Percentiles rank a stretch among this genome's conserved stretches.
These are phyloP conservation scores for Acanthurus lineatus DNA, from an alignment of 2,797 vertebrate genomes.

Conservation along the genomic window DNA sequence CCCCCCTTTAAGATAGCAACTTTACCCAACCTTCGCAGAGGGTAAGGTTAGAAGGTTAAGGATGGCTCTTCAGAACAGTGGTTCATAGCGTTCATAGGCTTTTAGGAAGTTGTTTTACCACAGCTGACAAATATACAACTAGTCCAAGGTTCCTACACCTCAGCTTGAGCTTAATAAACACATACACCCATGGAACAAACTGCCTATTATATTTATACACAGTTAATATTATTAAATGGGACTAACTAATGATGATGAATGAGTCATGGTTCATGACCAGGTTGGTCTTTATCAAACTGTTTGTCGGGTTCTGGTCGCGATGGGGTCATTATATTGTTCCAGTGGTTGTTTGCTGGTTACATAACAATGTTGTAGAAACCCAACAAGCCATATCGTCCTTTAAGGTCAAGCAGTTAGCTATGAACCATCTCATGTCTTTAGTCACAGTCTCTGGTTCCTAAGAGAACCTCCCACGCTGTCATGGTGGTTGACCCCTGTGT, in stretches of 20 bases:
- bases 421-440: conserved; percentile 56
- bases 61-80: too few relatives aligned
- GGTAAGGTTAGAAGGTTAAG: not conserved
- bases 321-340: conserved; percentile 44
- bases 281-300: conserved; percentile 6
- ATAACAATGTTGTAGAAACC: conserved; percentile 41
- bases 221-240: conserved; percentile 2
- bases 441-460: conserved; percentile 48
- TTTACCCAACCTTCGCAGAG: too few relatives aligned
- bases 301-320: not conserved
- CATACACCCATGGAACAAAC: not conserved
- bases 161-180: not conserved
- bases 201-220: not conserved
- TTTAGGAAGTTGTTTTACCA: not conserved
- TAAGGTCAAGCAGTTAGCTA: conserved; percentile 62
- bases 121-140: not conserved
- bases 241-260: not conserved
- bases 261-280: not conserved
- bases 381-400: conserved; percentile 56
- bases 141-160: not conserved
- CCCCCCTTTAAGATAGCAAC: too few relatives aligned
- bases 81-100: not conserved
- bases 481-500: conserved; percentile 65
- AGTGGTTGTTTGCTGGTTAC: conserved; percentile 38
- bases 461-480: conserved; percentile 60